Base-by-base conservation (phyloP, 2,113 vertebrate species). In the Pica pica region DNA sequence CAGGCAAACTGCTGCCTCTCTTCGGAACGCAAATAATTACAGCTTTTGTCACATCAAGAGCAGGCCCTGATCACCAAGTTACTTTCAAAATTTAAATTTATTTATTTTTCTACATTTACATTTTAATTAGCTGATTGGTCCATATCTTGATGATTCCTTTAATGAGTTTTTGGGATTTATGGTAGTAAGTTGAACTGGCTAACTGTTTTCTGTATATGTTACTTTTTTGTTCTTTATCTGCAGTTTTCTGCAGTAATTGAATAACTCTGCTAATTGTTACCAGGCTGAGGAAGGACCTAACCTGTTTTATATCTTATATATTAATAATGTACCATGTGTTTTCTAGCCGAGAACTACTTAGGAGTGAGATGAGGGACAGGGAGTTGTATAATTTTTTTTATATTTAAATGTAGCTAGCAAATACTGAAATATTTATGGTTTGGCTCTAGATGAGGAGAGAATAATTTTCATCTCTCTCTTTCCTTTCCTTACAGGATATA, bases 371-470 rank as follows among this genome's bases (percentile, higher is more conserved):
- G 53, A 71, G 76, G 35, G 41, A 86, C 49, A 71, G 76, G 35
- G 41, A 86, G 27, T 19, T 8, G 7, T 39, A n/a, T 19, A 50
- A 16, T 8, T 74, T 52, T 83, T 63, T 59, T 50, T 4, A 9
- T 77, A 59, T 89, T 96, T 94, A 90, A 92, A 87, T 92, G 74
- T 83, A 88, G 55, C 55, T 83, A 57, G 35, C 26, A 88, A 94
- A 70, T 70, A 67, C n/a, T 27, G 67, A 92, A 92, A 89, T 86
- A 92, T 87, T 90, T 91, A 88, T 93, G 71, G 76, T 63, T 93
- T 94, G 86, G 44, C 64, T 89, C 27, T 55, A 77, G 60, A 78
- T 81, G 39, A 70, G 64, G 60, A 90, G 13, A 42, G 60, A 86
- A 39, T 74, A 59, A 81, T 92, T 83, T 92, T 89, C 33, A 63